Percentiles rank a stretch among this genome's conserved stretches.
Conservation (phyloP, 2,888 invertebrate genomes). For the Drosophila birchii region DNA sequence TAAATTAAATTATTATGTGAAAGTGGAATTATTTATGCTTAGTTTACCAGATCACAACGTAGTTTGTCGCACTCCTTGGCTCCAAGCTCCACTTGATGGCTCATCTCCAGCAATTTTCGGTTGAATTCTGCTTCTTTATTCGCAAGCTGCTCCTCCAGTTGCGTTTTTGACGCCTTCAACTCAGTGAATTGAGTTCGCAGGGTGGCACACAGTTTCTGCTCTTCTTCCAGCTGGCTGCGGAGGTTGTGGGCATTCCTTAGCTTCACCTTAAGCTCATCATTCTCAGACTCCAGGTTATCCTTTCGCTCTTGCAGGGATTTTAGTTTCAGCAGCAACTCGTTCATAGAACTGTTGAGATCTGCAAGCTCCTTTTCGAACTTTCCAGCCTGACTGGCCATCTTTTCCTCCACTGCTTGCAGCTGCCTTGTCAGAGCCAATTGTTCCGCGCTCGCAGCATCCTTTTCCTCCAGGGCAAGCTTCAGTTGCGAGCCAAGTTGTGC, state of each 20-base stretch:
- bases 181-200: not conserved
- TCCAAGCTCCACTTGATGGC: not conserved
- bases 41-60: not conserved
- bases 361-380: slow-evolving; percentile 46
- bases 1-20: not conserved
- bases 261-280: slow-evolving; percentile 30
- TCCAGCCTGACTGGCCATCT: slow-evolving; percentile 44
- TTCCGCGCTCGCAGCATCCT: not conserved
- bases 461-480: not conserved
- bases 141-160: slow-evolving; percentile 17
- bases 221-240: slow-evolving; percentile 35
- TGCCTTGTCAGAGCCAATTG: not conserved
- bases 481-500: slow-evolving; percentile 41
- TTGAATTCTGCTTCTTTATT: not conserved
- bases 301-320: slow-evolving; percentile 55
- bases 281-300: slow-evolving; percentile 37
- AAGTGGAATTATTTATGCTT: not conserved
- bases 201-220: slow-evolving; percentile 14
- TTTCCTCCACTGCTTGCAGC: slow-evolving; percentile 17
- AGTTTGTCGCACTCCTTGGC: not conserved
- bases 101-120: not conserved
- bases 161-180: slow-evolving; percentile 7
- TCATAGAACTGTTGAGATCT: slow-evolving; percentile 52
- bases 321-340: slow-evolving; percentile 66
- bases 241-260: slow-evolving; percentile 27